Evolutionary conservation across 2,888 invertebrate genomes (phyloP), one percentile per base, ranked within the genome.

Genomic region (Cosmia pyralina): DNA sequence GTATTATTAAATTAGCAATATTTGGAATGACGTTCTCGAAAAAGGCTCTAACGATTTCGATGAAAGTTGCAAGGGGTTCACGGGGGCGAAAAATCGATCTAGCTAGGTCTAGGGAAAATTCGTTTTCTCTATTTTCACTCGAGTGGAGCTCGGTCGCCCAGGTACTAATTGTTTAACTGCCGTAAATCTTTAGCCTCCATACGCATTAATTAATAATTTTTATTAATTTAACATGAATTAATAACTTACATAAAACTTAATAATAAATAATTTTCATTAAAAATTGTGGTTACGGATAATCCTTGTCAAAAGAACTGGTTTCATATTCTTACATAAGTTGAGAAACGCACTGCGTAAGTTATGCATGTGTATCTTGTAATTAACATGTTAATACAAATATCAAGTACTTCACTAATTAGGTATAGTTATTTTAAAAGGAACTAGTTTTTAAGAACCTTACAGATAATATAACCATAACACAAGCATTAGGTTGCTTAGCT

Each of bases 241-340:
- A n/a, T n/a, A n/a, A 64, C 41, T 82, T 80, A 76, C 52, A 69
- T 82, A 65, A 83, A 72, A 58, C n/a, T 22, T 52, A 69, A 64
- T 71, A 72, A 52, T 48, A 34, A 50, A 48, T 5, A 28, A 52
- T 73, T 75, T 71, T 41, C 50, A 38, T 55, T 68, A 64, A 79
- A 59, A 74, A 59, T 28, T 48, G 55, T 60, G 53, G 17, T 71
- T 72, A 73, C 77, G 41, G 55, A 78, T 80, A 70, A 79, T 83
- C 60, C 77, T 87, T 81, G 77, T 81, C 75, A 79, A 73, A 55
- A 44, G 6, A 63, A 86, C 84, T 79, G 76, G 79, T 79, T 80
- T 79, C 55, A 79, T 79, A 78, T 69, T 74, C 57, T 86, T 87
- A 84, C 78, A 62, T 81, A 86, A 86, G 44, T 46, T 57, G 77